These are phyloP conservation scores for Charaxes varanes DNA, from an alignment of 1,140 invertebrate species.

Conservation along the genomic window DNA sequence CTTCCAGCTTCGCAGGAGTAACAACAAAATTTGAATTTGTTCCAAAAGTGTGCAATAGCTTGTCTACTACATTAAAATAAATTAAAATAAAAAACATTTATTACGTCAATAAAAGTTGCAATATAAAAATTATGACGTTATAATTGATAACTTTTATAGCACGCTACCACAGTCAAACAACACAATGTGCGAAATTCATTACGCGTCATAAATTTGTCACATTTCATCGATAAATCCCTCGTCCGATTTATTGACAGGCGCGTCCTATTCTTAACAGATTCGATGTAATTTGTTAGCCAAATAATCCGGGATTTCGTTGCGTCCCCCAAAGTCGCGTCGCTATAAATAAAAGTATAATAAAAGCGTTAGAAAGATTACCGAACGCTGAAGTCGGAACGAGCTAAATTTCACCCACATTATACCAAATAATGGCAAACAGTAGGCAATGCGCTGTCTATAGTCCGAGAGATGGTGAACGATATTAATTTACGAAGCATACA, in stretches of 20 bases:
- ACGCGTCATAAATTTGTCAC: slow-evolving; percentile 44
- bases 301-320: slow-evolving; percentile 65
- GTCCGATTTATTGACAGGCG: slow-evolving; percentile 61
- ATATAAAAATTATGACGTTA: too few relatives aligned
- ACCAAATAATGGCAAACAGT: slow-evolving; percentile 68
- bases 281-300: slow-evolving; percentile 70
- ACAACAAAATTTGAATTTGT: too few relatives aligned
- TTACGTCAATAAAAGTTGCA: too few relatives aligned
- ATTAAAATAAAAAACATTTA: too few relatives aligned
- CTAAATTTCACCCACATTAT: slow-evolving; percentile 70
- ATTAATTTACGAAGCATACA: too few relatives aligned
- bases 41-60: too few relatives aligned
- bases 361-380: slow-evolving; percentile 56
- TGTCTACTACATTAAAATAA: too few relatives aligned
- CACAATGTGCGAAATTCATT: slow-evolving; percentile 29
- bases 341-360: slow-evolving; percentile 67
- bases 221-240: slow-evolving; percentile 61
- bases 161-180: slow-evolving; percentile 6
- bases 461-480: neutral
- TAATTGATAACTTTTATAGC: too few relatives aligned
- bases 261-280: slow-evolving; percentile 65
- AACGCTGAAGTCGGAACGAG: slow-evolving; percentile 45
- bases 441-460: slow-evolving; percentile 33
- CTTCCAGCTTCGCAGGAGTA: too few relatives aligned
- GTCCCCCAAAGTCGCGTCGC: slow-evolving; percentile 47